These are phyloP conservation scores for Trididemnum miniatum DNA, from an alignment of 23 tunicate genomes.

Conservation along the genomic window DNA sequence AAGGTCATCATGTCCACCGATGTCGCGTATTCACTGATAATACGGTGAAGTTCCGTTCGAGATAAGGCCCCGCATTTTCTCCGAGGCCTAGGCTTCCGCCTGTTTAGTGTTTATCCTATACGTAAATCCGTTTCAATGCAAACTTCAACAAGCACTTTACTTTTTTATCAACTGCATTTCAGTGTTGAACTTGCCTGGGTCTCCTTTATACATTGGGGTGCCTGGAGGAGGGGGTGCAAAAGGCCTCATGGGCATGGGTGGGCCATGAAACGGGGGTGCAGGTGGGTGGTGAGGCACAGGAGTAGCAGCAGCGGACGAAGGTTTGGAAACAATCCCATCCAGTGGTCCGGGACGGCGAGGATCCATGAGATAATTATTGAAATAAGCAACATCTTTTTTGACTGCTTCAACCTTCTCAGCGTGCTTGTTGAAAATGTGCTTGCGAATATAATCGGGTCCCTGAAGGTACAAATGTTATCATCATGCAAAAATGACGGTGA, in stretches of 20 bases:
- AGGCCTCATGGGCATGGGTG: constrained; percentile 57
- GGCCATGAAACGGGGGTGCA: constrained; percentile 25
- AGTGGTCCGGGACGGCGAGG: constrained; percentile 93
- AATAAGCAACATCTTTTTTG: constrained; percentile 81
- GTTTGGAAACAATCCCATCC: constrained; percentile 56
- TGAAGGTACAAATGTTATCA: too few relatives aligned
- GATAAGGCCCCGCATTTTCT: too few relatives aligned
- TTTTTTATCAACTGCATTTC: too few relatives aligned
- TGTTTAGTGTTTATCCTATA: too few relatives aligned
- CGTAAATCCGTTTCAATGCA: too few relatives aligned
- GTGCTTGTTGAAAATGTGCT: constrained; percentile 98
- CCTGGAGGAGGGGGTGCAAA: constrained; percentile 61
- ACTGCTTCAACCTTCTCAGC: constrained; percentile 92
- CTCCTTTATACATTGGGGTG: constrained; percentile 66
- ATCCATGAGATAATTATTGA: constrained; percentile 95
- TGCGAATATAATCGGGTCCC: constrained; percentile 98
- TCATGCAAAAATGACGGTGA: too few relatives aligned
- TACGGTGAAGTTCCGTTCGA: too few relatives aligned
- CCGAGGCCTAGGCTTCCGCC: too few relatives aligned
- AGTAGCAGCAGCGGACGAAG: constrained; percentile 34
- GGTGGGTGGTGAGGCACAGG: constrained; percentile 32
- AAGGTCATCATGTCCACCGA: too few relatives aligned
- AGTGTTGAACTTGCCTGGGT: constrained; percentile 62
- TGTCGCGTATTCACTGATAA: too few relatives aligned
- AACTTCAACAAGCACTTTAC: too few relatives aligned